These are phyloP conservation scores for Bubo bubo DNA, from an alignment of 2,113 vertebrate species.

Conservation along the genomic window DNA sequence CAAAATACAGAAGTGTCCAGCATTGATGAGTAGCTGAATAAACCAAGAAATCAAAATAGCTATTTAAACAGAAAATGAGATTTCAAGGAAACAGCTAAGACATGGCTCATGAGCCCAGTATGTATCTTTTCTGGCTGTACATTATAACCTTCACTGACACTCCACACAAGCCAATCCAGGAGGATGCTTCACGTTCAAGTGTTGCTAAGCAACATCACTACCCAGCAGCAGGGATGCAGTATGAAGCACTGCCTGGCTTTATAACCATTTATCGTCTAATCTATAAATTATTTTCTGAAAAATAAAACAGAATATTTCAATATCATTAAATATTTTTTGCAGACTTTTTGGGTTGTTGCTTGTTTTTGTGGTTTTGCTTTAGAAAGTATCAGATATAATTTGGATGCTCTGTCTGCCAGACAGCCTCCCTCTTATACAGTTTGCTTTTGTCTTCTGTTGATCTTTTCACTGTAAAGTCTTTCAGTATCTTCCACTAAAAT, in stretches of 20 bases:
- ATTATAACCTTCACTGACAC: conserved; percentile 39
- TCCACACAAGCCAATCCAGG: conserved; percentile 32
- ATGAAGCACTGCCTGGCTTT: conserved; percentile 41
- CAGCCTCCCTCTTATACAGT: neutral
- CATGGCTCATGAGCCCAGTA: neutral
- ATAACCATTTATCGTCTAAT: conserved; percentile 56
- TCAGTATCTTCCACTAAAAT: neutral
- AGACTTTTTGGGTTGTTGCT: neutral
- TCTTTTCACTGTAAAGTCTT: neutral
- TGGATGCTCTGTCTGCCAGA: neutral
- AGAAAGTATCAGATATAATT: neutral
- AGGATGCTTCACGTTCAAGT: conserved; percentile 42
- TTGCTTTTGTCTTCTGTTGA: neutral
- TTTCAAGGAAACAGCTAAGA: neutral
- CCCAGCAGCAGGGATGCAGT: conserved; percentile 53
- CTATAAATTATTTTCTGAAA: conserved; percentile 57
- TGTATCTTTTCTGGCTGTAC: neutral
- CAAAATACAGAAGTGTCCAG: neutral
- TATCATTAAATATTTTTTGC: conserved; percentile 37
- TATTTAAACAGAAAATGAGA: neutral
- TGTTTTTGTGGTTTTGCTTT: neutral
- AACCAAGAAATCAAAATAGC: neutral
- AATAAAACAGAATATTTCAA: conserved; percentile 42
- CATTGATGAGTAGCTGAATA: neutral
- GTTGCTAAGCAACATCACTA: conserved; percentile 76